Base-by-base conservation (phyloP, 2,113 vertebrate genomes). In the Notiomystis cincta region DNA sequence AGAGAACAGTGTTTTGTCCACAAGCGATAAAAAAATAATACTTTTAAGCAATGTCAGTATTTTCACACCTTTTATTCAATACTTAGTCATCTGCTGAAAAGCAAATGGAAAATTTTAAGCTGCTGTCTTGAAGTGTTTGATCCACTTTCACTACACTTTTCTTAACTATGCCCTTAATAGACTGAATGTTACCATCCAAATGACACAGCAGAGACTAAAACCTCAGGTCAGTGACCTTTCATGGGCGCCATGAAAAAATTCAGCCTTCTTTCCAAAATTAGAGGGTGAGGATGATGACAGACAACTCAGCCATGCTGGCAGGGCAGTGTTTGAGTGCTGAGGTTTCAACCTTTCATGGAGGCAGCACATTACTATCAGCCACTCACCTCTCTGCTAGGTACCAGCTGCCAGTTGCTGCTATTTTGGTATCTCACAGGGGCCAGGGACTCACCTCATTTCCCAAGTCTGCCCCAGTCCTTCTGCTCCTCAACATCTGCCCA, bases 131-230 rank as follows among this genome's bases (percentile, higher is more conserved):
- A 69, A 80, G 31, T 81, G n/a, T 58, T 65, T 86, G 38, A 85
- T 80, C 51, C 56, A 73, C 31, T 56, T 70, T 71, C 37, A 62
- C 56, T 38, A 30, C 35, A 11, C 54, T 82, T 82, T 50, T 40
- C 53, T 53, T 83, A 82, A 85, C 70, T 66, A 13, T 72, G 31
- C 31, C 62, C 50, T 69, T 65, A 82, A 57, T 50, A 82, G 64
- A 70, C 67, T 16, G 7, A 90, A 62, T 6, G 5, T 35, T 80
- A 78, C 79, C 67, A 86, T 64, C 8, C 72, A 94, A 88, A 75
- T 78, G 82, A 93, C 90, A 81, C 51, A 92, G 57, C 65, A 96
- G 79, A 92, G 71, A 62, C 79, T 47, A 62, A 83, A 95, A 93
- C 80, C 50, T 95, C 90, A 70, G 88, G 94, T 92, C 91, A 95